These are phyloP conservation scores for Phrixothrix hirtus DNA, from an alignment of 2,888 invertebrate genomes.

Conservation along the genomic window DNA sequence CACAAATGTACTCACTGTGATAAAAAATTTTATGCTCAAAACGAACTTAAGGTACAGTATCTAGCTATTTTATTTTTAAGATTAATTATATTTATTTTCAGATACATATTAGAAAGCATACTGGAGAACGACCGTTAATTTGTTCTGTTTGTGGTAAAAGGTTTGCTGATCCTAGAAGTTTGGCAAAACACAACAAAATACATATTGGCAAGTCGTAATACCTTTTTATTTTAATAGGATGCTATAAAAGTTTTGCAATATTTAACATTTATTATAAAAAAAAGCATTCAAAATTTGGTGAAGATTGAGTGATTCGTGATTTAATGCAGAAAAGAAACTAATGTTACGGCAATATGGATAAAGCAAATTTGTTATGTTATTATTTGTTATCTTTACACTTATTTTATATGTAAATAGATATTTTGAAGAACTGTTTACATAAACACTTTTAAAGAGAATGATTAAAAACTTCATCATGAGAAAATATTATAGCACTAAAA, in stretches of 20 bases:
- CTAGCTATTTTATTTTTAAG: no score
- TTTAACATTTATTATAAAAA: slow-evolving; percentile 5
- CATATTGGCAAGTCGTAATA: slow-evolving; percentile 37
- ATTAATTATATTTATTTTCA: slow-evolving; percentile 20
- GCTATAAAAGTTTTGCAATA: neutral
- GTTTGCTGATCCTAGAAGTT: slow-evolving; percentile 42
- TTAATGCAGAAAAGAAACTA: no score
- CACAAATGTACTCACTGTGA: slow-evolving; percentile 38
- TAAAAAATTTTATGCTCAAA: slow-evolving; percentile 41
- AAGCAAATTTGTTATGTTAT: no score
- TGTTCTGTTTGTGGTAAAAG: slow-evolving; percentile 40
- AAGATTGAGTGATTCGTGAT: no score
- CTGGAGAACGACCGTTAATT: slow-evolving; percentile 39
- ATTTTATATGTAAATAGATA: no score
- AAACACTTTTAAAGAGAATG: no score
- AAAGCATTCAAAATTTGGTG: no score
- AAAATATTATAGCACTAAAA: no score
- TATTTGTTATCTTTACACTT: no score
- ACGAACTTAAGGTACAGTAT: slow-evolving; percentile 40
- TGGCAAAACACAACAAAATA: slow-evolving; percentile 42
- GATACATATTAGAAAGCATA: slow-evolving; percentile 43
- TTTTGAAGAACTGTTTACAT: no score
- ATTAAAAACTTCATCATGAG: no score
- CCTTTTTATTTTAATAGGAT: neutral
- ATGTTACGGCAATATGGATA: no score